These are phyloP conservation scores for Hemitrygon akajei DNA, from an alignment of 2,797 vertebrate genomes.

Conservation along the genomic window DNA sequence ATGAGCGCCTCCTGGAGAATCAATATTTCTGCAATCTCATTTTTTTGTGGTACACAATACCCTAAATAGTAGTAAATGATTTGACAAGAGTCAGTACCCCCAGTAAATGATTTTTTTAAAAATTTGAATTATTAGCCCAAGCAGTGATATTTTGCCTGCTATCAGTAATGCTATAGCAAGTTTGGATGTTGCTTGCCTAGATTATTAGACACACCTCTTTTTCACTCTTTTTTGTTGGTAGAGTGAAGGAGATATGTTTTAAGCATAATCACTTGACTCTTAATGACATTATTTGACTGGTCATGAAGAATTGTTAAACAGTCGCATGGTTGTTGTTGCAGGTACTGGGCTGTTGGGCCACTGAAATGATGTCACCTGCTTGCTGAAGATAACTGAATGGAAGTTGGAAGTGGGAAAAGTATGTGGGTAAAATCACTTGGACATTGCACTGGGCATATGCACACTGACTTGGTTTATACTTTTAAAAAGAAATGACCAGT, in stretches of 20 bases:
- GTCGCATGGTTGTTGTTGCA: conserved; percentile 46
- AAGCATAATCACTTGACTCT: not conserved
- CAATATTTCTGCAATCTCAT: not conserved
- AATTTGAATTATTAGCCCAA: not conserved
- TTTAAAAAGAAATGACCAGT: conserved; percentile 46
- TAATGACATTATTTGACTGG: not conserved
- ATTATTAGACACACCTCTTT: not conserved
- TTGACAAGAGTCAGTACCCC: not conserved
- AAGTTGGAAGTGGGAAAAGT: conserved; percentile 45
- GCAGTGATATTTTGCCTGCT: not conserved
- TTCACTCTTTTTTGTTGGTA: not conserved
- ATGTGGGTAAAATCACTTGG: conserved; percentile 47
- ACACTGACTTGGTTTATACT: conserved; percentile 53
- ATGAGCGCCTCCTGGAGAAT: no score
- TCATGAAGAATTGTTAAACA: not conserved
- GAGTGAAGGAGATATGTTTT: not conserved
- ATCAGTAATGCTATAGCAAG: not conserved
- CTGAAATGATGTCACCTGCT: conserved; percentile 48
- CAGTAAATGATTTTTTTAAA: not conserved
- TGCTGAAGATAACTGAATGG: conserved; percentile 41
- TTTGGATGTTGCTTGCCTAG: not conserved
- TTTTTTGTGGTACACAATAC: no score
- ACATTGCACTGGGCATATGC: conserved; percentile 51
- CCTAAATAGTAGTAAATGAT: not conserved
- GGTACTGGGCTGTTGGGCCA: conserved; percentile 74